Evolutionary conservation across 1,140 invertebrate species (phyloP), one percentile per base, ranked within the genome.

Genomic region (Lithobius niger): DNA sequence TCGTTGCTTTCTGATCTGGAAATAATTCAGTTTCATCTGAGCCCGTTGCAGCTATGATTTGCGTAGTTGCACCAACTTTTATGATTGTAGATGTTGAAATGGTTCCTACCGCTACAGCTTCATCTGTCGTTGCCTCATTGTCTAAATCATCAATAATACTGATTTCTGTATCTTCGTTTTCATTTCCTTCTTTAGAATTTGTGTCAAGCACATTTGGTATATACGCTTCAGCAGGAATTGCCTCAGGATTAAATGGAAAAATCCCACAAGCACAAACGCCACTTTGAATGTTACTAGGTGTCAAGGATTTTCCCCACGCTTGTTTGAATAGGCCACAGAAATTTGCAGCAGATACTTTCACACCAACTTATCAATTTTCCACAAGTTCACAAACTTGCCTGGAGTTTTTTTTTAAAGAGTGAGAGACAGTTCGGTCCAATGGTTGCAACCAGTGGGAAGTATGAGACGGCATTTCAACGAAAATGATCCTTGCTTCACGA

Each of bases 191-290:
- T 45, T n/a, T n/a, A n/a, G n/a, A n/a, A n/a, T 6, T 13, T 19
- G 18, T 19, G 22, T 45, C 6, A 16, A 64, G 3, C 58, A 60
- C 52, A 47, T 61, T 60, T 54, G 63, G 67, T 26, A 57, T 62
- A 61, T 59, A 66, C 10, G 65, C 65, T 27, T 58, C 57, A 26
- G 64, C 60, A 19, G 67, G 66, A 52, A 67, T 66, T n/a, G 16
- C 52, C 57, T 55, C 43, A 13, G 58, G 60, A 56, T 66, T 49
- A 43, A 58, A 63, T 1, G 66, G 65, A 51, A 56, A 67, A 3
- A 67, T 52, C 4, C 62, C 66, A 51, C 65, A 67, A n/a, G 63
- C 43, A 18, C 3, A 18, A 45, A 45, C 16, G 16, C 18, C 43
- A 45, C 16, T 4, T 45, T 13, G 19, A 21, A 45, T 45, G 19